A percentile compares a stretch with the other conserved stretches of the same genome.
phyloP scores from a whole-genome alignment of 2,797 vertebrate genomes.

The Enteromius mattozi region DNA sequence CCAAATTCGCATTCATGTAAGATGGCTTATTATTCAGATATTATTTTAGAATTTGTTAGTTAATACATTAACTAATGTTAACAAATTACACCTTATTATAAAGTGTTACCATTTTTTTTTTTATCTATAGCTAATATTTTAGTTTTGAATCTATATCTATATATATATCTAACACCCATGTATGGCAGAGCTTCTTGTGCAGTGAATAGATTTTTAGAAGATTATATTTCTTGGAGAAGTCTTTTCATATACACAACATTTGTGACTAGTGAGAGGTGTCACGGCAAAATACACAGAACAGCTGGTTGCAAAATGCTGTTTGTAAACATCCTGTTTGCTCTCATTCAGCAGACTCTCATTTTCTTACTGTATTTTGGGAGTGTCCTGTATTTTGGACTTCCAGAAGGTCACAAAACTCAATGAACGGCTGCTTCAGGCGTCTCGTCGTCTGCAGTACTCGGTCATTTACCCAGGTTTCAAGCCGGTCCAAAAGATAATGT shows the following conservation, averaged over 20 bases:
- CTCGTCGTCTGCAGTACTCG: not conserved
- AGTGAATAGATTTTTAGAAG: not conserved
- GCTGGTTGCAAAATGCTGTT: conserved; percentile 21
- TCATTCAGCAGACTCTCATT: not conserved
- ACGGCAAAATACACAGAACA: not conserved
- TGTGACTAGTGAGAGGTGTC: conserved; percentile 2
- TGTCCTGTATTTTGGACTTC: not conserved
- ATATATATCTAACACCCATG: too few species aligned
- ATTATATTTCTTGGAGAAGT: not conserved
- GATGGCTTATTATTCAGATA: not conserved
- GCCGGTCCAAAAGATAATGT: not conserved
- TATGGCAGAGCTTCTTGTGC: not conserved
- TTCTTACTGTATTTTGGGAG: not conserved
- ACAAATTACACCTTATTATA: too few species aligned
- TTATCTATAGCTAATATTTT: too few species aligned
- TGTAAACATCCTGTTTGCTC: conserved; percentile 38
- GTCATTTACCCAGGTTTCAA: conserved; percentile 17
- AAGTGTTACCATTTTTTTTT: too few species aligned
- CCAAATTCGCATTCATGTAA: not conserved
- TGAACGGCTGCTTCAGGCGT: not conserved
- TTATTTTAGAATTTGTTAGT: not conserved
- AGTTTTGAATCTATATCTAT: too few species aligned
- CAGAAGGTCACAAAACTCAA: conserved; percentile 3
- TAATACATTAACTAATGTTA: too few species aligned
- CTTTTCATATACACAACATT: not conserved